These are phyloP conservation scores for Gracilinanus agilis DNA, from an alignment of 2,113 vertebrate species.

Conservation along the genomic window DNA sequence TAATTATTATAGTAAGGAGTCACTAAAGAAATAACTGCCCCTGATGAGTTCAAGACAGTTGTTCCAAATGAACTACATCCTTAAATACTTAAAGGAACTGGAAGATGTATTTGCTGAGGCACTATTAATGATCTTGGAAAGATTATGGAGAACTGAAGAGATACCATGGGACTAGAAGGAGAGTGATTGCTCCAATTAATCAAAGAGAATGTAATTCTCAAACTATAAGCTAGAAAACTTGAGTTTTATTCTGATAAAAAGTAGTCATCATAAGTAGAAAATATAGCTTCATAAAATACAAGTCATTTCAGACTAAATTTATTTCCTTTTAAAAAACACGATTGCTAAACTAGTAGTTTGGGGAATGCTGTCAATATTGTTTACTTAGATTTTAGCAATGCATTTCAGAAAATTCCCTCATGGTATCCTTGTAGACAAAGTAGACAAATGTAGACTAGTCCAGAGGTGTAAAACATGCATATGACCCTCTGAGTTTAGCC, in stretches of 20 bases:
- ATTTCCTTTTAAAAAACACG: not conserved
- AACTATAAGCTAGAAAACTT: not conserved
- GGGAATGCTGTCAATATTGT: not conserved
- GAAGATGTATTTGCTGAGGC: not conserved
- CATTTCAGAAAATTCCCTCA: not conserved
- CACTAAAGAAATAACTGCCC: not conserved
- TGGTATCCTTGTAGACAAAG: not conserved
- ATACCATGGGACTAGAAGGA: not conserved
- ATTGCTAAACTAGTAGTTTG: not conserved
- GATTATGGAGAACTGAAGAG: not conserved
- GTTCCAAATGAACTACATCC: not conserved
- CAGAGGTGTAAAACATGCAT: not conserved
- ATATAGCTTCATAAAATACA: not conserved
- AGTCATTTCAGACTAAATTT: not conserved
- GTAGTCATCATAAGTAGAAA: not conserved
- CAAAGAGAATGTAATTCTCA: not conserved
- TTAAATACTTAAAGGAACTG: not conserved
- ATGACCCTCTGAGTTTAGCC: not conserved
- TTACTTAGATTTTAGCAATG: not conserved
- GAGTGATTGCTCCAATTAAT: not conserved
- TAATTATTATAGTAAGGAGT: not conserved
- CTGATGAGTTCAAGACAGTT: not conserved
- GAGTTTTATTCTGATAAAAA: not conserved
- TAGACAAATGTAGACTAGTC: not conserved
- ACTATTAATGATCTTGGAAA: not conserved